These are phyloP conservation scores for Sebastiscus albofasciatus DNA, from an alignment of 2,797 vertebrate species.

Conservation along the genomic window DNA sequence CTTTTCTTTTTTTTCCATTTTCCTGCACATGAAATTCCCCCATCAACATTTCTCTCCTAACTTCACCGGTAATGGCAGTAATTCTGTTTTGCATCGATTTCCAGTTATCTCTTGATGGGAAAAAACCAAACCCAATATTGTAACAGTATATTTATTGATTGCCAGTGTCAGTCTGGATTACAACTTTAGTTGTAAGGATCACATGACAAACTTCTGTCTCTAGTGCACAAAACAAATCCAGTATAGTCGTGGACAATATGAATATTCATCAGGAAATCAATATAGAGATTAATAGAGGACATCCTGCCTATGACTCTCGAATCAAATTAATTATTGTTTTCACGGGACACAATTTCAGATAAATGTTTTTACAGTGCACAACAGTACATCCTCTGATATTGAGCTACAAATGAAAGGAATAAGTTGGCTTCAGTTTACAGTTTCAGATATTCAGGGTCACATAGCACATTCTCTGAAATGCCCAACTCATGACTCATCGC, in stretches of 20 bases:
- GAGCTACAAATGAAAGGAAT: not conserved
- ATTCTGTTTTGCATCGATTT: slow-evolving; percentile 43
- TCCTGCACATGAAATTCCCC: slow-evolving; percentile 14
- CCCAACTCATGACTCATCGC: not conserved
- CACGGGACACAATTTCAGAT: not conserved
- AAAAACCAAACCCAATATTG: slow-evolving; percentile 18
- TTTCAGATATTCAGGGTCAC: not conserved
- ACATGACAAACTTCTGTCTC: not conserved
- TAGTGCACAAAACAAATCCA: not conserved
- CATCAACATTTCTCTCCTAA: not conserved
- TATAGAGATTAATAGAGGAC: not conserved
- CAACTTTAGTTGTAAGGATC: not conserved
- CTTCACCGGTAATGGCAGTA: slow-evolving; percentile 13
- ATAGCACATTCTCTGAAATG: not conserved
- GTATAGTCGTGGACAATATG: not conserved
- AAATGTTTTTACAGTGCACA: not conserved
- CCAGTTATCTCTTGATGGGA: slow-evolving; percentile 18
- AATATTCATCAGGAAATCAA: not conserved
- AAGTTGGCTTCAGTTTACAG: not conserved
- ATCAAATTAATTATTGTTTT: not conserved
- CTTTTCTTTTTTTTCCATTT: not conserved
- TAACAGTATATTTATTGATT: slow-evolving; percentile 40
- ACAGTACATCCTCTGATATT: not conserved
- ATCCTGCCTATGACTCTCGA: not conserved
- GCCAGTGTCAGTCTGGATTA: slow-evolving; percentile 1